Evolutionary conservation across 2,888 invertebrate genomes (phyloP).

Genomic region (Molorchus minor): DNA sequence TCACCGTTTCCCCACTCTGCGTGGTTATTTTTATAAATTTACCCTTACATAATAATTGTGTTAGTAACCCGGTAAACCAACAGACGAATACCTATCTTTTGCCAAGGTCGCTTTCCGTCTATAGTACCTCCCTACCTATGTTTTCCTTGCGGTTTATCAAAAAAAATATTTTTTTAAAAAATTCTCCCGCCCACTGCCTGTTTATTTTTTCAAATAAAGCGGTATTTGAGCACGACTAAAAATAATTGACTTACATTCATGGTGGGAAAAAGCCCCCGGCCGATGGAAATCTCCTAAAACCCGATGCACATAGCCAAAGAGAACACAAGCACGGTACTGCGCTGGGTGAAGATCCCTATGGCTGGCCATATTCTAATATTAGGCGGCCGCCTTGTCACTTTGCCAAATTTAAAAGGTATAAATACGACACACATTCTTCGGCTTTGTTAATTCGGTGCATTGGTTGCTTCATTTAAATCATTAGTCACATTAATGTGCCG

Average conservation of each 20-base stretch:
- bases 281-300: conserved; percentile 37
- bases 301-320: conserved; percentile 50
- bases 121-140: too few species aligned
- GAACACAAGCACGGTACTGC: conserved; percentile 47
- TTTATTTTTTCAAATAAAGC: conserved; percentile 10
- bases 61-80: not conserved
- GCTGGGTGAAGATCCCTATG: conserved; percentile 41
- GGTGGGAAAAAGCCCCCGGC: conserved; percentile 35
- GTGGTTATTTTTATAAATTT: too few species aligned
- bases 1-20: too few species aligned
- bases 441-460: conserved; percentile 17
- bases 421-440: conserved; percentile 46
- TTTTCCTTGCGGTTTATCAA: too few species aligned
- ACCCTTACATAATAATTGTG: not conserved
- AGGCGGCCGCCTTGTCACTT: conserved; percentile 54
- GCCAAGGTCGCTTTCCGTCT: not conserved
- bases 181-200: not conserved
- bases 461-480: not conserved
- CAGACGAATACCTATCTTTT: not conserved
- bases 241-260: conserved; percentile 50
- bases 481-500: not conserved
- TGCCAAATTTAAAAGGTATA: conserved; percentile 54
- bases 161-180: conserved; percentile 19
- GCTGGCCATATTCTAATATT: conserved; percentile 54
- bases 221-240: conserved; percentile 22